Evolutionary conservation across 2,797 vertebrate genomes (phyloP).

Genomic region (Furcifer pardalis): DNA sequence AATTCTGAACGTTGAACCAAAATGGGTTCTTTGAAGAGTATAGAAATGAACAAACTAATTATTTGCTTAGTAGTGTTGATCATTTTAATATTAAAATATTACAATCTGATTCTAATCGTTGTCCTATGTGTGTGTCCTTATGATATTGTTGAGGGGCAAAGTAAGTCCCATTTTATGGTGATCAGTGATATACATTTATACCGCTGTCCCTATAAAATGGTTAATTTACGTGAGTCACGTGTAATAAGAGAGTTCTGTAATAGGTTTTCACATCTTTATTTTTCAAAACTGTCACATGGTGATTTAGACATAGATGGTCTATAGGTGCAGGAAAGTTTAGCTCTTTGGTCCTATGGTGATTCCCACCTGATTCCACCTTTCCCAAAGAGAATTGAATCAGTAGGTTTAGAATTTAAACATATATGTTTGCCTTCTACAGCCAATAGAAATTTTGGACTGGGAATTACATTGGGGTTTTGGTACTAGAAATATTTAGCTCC

Average conservation of each 20-base stretch:
- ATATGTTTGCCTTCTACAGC: not conserved
- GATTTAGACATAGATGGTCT: not conserved
- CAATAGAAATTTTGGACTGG: not conserved
- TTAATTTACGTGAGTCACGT: not conserved
- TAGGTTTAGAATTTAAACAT: not conserved
- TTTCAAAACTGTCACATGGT: not conserved
- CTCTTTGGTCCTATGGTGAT: not conserved
- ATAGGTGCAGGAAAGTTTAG: not conserved
- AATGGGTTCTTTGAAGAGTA: no score
- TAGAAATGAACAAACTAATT: not conserved
- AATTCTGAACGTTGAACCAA: not conserved
- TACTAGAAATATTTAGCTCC: not conserved
- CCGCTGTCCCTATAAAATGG: not conserved
- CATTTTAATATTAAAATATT: not conserved
- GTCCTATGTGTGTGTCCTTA: not conserved
- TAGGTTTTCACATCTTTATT: not conserved
- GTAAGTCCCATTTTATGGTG: not conserved
- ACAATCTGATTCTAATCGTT: not conserved
- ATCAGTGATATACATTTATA: not conserved
- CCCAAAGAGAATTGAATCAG: no score
- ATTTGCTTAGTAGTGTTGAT: not conserved
- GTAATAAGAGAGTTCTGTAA: not conserved
- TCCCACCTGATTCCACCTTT: not conserved
- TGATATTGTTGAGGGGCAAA: not conserved
- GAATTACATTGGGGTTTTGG: no score